Evolutionary conservation across 2,888 invertebrate species (phyloP), one percentile per base, ranked within the genome.

Genomic region (Sminthurinus aureus): DNA sequence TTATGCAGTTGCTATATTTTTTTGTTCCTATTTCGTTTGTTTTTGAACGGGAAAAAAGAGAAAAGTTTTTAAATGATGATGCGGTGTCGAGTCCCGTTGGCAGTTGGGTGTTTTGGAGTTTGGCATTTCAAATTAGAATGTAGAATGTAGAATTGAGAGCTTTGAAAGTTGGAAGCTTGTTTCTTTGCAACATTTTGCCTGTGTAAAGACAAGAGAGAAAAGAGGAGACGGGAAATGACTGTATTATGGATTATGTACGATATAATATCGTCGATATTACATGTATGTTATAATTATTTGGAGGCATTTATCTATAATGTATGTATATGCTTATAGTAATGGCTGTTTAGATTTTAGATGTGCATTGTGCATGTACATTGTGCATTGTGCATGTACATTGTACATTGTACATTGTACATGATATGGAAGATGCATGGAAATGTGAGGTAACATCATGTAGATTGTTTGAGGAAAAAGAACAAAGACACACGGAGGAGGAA

Each of bases 171-270:
- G 71, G 71, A 75, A 66, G 50, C 66, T 73, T 69, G 20, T 64
- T 64, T 66, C 81, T 78, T 52, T 71, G 50, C 58, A 81, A 73
- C 78, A 76, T 58, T 84, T 78, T 76, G 81, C 20, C 52, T 80
- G 15, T 50, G 52, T 73, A 38, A 22, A n/a, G 18, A 58, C 58
- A 11, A 38, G 6, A 38, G 38, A 38, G 1, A 11, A 38, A 38
- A 38, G 38, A 38, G 1, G 38, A 6, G 6, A 38, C 38, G 38
- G 38, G 38, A 38, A 38, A 38, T 38, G 38, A 38, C 38, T 6
- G 38, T 38, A 38, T 38, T 38, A 38, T 38, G 38, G 1, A 38
- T 38, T 38, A 38, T 38, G 38, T 38, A 38, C 38, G 38, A 38
- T 38, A 38, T 38, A 4, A 38, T 38, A 38, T n/a, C n/a, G n/a